These are phyloP conservation scores for Spilarctia lutea DNA, from an alignment of 2,888 invertebrate species.

Conservation along the genomic window DNA sequence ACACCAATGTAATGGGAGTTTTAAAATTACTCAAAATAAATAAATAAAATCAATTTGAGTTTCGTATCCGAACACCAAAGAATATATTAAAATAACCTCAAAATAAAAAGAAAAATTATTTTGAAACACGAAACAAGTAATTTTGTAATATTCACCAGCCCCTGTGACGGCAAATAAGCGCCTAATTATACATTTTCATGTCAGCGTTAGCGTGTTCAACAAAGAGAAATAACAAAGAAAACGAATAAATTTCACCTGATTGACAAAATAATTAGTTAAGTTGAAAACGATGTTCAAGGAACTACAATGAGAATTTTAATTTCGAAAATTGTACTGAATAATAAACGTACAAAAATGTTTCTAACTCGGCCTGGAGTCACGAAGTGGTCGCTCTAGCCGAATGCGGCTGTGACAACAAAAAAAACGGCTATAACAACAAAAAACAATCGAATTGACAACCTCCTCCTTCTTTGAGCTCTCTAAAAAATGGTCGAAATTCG, in stretches of 20 bases:
- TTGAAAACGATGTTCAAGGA: slow-evolving; percentile 66
- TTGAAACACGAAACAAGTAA: neutral
- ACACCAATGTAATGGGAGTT: too few relatives aligned
- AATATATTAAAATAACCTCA: neutral
- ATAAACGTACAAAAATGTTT: neutral
- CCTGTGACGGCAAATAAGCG: slow-evolving; percentile 5
- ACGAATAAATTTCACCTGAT: slow-evolving; percentile 59
- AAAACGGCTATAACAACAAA: too few relatives aligned
- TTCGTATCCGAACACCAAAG: too few relatives aligned
- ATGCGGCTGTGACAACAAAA: too few relatives aligned
- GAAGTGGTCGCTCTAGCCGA: too few relatives aligned
- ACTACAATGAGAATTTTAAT: slow-evolving; percentile 20
- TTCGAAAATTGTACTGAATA: neutral
- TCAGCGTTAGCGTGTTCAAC: slow-evolving; percentile 50
- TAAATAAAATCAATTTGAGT: too few relatives aligned
- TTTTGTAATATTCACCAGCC: neutral
- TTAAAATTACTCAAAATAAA: too few relatives aligned
- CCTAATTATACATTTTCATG: slow-evolving; percentile 25
- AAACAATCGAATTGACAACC: too few relatives aligned
- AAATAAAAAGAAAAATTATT: neutral
- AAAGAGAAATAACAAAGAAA: slow-evolving; percentile 54
- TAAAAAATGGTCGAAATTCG: too few relatives aligned
- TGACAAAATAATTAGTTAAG: slow-evolving; percentile 72
- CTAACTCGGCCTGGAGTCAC: too few relatives aligned
- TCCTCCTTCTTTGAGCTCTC: too few relatives aligned